phyloP scores from a whole-genome alignment of 37 sponge, comb jelly and placozoan genomes.

The Petrosia ficiformis region DNA sequence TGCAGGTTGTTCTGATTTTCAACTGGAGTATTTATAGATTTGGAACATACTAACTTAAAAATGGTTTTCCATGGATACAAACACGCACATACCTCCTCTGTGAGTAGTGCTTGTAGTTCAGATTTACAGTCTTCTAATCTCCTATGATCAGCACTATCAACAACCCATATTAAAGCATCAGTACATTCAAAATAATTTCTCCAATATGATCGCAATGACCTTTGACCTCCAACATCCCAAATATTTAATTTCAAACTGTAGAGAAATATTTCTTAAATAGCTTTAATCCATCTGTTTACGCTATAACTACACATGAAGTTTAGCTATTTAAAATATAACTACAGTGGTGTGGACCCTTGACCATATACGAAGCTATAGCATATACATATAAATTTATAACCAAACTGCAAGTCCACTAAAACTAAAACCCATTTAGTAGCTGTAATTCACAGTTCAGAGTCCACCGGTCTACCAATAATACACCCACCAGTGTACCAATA shows the following conservation, averaged over 20 bases:
- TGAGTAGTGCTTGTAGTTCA: slow-evolving; percentile 72
- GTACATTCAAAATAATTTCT: slow-evolving; percentile 99
- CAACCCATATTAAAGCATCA: slow-evolving; percentile 98
- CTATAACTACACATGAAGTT: background rate
- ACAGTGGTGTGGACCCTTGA: background rate
- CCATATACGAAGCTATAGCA: background rate
- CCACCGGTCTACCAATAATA: no score
- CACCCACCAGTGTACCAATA: no score
- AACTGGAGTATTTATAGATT: no score
- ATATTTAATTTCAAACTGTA: slow-evolving; percentile 95
- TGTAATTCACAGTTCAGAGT: no score
- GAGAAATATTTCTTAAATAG: background rate
- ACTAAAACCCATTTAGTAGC: background rate
- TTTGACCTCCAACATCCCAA: slow-evolving; percentile 99
- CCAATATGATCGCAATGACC: slow-evolving; percentile 97
- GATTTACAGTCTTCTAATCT: slow-evolving; percentile 83
- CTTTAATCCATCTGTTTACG: background rate
- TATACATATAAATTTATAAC: background rate
- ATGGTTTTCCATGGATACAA: background rate
- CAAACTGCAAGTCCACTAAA: background rate
- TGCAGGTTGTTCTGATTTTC: no score
- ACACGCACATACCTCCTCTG: slow-evolving; percentile 64
- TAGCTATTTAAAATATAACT: background rate
- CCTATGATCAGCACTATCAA: slow-evolving; percentile 96
- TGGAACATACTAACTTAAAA: no score